These are phyloP conservation scores for Chlamydotis undulata DNA, from an alignment of 2,113 vertebrate species.

Conservation along the genomic window DNA sequence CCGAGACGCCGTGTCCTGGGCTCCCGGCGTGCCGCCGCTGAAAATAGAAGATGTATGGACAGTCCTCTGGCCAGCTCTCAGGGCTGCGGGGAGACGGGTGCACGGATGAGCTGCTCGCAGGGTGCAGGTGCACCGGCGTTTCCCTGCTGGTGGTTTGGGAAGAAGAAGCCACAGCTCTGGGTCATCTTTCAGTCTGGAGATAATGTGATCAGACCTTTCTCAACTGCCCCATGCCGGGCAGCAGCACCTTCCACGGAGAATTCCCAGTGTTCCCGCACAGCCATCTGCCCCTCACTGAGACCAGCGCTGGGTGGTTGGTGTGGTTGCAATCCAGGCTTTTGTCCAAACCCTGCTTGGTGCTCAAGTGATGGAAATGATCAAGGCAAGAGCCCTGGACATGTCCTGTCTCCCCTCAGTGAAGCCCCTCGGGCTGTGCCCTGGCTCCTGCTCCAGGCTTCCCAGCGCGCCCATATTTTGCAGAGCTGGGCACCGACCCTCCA, in stretches of 20 bases:
- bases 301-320: background rate
- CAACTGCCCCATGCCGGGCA: background rate
- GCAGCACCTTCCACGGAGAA: background rate
- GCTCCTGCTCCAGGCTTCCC: background rate
- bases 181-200: background rate
- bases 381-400: background rate
- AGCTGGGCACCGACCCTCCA: accelerated
- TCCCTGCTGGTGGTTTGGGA: background rate
- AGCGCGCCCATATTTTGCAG: accelerated
- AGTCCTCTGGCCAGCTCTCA: background rate
- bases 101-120: accelerated
- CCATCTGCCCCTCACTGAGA: background rate
- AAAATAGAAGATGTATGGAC: background rate
- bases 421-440: background rate
- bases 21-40: accelerated
- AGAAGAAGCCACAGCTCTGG: background rate
- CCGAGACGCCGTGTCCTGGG: background rate
- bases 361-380: background rate
- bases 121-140: background rate
- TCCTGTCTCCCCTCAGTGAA: accelerated
- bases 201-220: accelerated
- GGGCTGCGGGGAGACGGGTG: background rate
- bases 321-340: background rate
- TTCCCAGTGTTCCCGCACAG: background rate
- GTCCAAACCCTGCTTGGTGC: background rate